phyloP scores from a whole-genome alignment of 1,140 invertebrate species.

The Platyscapa corneri region DNA sequence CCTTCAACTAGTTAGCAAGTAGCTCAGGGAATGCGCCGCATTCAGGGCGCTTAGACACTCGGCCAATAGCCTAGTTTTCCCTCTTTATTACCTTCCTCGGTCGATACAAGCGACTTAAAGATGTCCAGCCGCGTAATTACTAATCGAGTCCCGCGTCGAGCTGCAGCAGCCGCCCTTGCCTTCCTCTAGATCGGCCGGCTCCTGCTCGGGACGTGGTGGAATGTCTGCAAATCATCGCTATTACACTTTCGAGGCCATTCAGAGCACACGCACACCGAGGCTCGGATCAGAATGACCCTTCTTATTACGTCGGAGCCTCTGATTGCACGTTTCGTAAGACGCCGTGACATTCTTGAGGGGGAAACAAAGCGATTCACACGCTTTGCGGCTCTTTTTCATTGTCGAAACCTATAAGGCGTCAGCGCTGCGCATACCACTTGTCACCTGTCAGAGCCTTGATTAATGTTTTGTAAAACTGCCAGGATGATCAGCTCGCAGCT shows the following conservation, averaged over 20 bases:
- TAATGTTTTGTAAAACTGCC: not conserved
- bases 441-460: conserved; percentile 8
- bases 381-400: not conserved
- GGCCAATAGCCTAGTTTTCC: not conserved
- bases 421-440: not conserved
- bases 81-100: not conserved
- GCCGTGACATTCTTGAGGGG: not conserved
- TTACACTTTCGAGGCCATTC: not conserved
- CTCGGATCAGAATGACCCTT: not conserved
- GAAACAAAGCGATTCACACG: conserved; percentile 7
- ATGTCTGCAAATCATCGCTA: not conserved
- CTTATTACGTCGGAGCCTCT: not conserved
- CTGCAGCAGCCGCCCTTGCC: too few relatives aligned
- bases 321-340: not conserved
- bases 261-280: not conserved
- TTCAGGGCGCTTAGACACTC: not conserved
- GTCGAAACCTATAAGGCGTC: not conserved
- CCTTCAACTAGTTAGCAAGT: not conserved
- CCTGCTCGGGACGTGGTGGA: too few relatives aligned
- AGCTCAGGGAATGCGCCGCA: not conserved
- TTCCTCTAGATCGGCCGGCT: too few relatives aligned
- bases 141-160: not conserved
- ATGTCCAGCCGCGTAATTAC: not conserved
- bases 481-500: not conserved
- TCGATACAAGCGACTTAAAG: not conserved